phyloP scores from a whole-genome alignment of 2,797 vertebrate genomes.

The Gadopsis marmoratus region DNA sequence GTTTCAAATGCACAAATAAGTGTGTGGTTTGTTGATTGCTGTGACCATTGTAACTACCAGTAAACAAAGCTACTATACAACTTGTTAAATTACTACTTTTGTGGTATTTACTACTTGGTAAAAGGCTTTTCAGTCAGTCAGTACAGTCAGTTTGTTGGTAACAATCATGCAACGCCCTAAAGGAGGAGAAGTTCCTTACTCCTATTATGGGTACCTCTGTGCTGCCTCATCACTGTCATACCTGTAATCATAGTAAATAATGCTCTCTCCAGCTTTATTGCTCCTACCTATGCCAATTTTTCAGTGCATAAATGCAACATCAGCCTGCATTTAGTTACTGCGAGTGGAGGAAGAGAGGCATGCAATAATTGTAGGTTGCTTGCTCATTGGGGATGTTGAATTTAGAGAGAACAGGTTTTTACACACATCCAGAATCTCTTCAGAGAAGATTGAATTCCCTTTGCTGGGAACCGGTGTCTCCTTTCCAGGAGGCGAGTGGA shows the following conservation, averaged over 20 bases:
- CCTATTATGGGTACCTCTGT: not conserved
- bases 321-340: conserved; percentile 16
- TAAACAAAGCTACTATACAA: conserved; percentile 1
- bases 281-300: conserved; percentile 3
- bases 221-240: conserved; percentile 59
- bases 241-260: conserved; percentile 64
- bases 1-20: conserved; percentile 3
- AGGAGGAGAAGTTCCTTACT: conserved; percentile 35
- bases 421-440: conserved; percentile 35
- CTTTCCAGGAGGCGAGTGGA: conserved; percentile 43
- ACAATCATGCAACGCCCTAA: conserved; percentile 18
- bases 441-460: conserved; percentile 48
- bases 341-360: conserved; percentile 7
- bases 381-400: conserved; percentile 29
- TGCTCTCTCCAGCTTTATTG: conserved; percentile 28
- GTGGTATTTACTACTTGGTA: not conserved
- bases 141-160: conserved; percentile 28
- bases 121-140: not conserved
- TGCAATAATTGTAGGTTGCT: conserved; percentile 12
- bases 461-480: conserved; percentile 37
- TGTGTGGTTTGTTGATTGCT: not conserved
- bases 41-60: conserved; percentile 4
- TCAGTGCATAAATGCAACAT: conserved; percentile 1
- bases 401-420: conserved; percentile 47
- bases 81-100: conserved; percentile 4